Percentiles rank a stretch among this genome's conserved stretches.
These are phyloP conservation scores for Keiferia lycopersicella DNA, from an alignment of 2,888 invertebrate species.

Conservation along the genomic window DNA sequence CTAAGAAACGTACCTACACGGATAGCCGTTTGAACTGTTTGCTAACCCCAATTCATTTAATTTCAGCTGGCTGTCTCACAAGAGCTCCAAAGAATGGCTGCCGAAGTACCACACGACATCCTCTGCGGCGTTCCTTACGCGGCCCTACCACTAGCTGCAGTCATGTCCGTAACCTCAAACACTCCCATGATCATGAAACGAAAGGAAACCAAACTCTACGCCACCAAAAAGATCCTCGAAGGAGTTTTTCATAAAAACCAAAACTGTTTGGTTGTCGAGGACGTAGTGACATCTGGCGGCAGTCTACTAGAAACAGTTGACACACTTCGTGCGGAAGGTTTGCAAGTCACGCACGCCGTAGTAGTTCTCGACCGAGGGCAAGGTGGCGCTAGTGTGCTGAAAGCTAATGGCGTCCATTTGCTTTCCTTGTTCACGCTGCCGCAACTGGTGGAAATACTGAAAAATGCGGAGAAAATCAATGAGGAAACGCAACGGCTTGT, in stretches of 20 bases:
- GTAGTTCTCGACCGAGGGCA: conserved; percentile 96
- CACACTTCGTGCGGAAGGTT: conserved; percentile 83
- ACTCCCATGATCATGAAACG: conserved; percentile 94
- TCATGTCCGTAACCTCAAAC: conserved; percentile 86
- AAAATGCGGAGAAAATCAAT: conserved; percentile 83
- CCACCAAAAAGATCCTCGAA: conserved; percentile 96
- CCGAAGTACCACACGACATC: conserved; percentile 78
- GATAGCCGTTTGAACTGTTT: too few relatives aligned
- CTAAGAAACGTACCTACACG: too few relatives aligned
- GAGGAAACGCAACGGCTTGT: conserved; percentile 67
- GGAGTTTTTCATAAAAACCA: conserved; percentile 86
- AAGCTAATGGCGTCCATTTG: conserved; percentile 85
- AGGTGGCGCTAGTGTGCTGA: conserved; percentile 90
- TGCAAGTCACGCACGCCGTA: conserved; percentile 88
- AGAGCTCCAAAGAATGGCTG: conserved; percentile 57
- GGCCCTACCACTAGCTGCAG: conserved; percentile 95
- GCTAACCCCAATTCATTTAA: background rate
- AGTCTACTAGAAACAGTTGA: conserved; percentile 94
- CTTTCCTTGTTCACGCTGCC: conserved; percentile 86
- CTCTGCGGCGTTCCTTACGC: conserved; percentile 99
- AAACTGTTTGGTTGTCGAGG: conserved; percentile 94
- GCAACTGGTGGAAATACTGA: conserved; percentile 82
- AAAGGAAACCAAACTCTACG: conserved; percentile 96
- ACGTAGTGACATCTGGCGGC: conserved; percentile 95
- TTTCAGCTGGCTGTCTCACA: conserved; percentile 62